Evolutionary conservation across 2,888 invertebrate species (phyloP), one percentile per base, ranked within the genome.

Genomic region (Synanthedon tipuliformis): DNA sequence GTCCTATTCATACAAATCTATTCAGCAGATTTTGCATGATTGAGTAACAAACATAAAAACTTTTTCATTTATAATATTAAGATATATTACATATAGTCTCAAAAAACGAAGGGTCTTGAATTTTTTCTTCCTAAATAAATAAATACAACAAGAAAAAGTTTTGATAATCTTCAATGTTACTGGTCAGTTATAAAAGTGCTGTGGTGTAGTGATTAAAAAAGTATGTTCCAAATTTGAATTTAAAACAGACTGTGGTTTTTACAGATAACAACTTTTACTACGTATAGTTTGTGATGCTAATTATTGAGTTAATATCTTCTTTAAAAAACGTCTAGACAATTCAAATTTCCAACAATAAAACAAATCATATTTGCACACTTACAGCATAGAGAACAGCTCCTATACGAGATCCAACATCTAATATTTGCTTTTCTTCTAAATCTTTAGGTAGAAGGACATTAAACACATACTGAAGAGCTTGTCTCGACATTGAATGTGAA

Each of bases 391-490:
- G 78, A 52, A 93, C 89, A 54, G 90, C 90, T 51, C 93, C 93
- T 51, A 93, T 75, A 66, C 93, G 85, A 13, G 93, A 93, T 5
- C 93, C 93, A 53, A 93, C 81, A 77, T 93, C 93, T 40, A 93
- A 69, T 51, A 93, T 73, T 52, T 81, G 88, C 69, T 90, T 90
- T 18, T 83, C 88, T 58, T 79, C 75, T 55, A 89, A 75, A 57
- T 92, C 81, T 55, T 83, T 82, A 45, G 92, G 91, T 48, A 93
- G 80, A 48, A 92, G 69, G 15, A 88, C 87, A 59, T 89, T 89
- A 66, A 92, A 93, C 52, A 93, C 88, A 64, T 89, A 91, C 58
- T 89, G 88, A 15, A 92, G 71, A 53, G 87, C 81, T 62, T 86
- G 80, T 56, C 87, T 84, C 41, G 92, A 90, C 71, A 90, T 86